phyloP scores from a whole-genome alignment of 23 tunicate species.

The Corella eumyota region DNA sequence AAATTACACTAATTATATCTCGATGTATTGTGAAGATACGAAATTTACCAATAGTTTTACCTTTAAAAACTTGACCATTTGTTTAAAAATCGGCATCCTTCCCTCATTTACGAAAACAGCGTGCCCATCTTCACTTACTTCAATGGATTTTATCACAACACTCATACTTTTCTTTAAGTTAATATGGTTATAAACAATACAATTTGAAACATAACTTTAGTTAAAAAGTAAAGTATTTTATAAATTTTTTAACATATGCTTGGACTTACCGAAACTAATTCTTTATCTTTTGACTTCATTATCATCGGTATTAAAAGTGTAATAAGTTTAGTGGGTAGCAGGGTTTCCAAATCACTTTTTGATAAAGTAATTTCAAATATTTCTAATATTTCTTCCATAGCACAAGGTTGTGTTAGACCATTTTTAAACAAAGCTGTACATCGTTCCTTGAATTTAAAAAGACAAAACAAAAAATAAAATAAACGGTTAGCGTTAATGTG shows the following conservation, averaged over 20 bases:
- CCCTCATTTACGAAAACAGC: not conserved
- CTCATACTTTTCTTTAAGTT: not conserved
- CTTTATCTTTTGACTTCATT: slow-evolving; percentile 7
- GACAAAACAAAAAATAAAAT: no score
- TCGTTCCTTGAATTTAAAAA: slow-evolving; percentile 9
- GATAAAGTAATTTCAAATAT: slow-evolving; percentile 11
- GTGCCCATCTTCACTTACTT: not conserved
- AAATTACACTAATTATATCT: no score
- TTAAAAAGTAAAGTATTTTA: no score
- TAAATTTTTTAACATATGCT: no score
- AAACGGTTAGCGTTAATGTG: no score
- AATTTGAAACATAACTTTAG: no score
- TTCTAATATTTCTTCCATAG: slow-evolving; percentile 18
- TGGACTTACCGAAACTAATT: slow-evolving; percentile 3
- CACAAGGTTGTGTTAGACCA: slow-evolving; percentile 21
- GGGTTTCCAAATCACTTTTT: no score
- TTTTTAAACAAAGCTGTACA: slow-evolving; percentile 7
- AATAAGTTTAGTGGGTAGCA: no score
- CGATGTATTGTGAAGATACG: not conserved
- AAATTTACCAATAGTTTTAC: not conserved
- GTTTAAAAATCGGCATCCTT: not conserved
- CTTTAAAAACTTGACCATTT: slow-evolving; percentile 5
- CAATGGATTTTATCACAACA: slow-evolving; percentile 4
- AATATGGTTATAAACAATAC: no score
- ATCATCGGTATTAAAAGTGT: not conserved